These are phyloP conservation scores for Dioctria rufipes DNA, from an alignment of 2,888 invertebrate genomes.

Conservation along the genomic window DNA sequence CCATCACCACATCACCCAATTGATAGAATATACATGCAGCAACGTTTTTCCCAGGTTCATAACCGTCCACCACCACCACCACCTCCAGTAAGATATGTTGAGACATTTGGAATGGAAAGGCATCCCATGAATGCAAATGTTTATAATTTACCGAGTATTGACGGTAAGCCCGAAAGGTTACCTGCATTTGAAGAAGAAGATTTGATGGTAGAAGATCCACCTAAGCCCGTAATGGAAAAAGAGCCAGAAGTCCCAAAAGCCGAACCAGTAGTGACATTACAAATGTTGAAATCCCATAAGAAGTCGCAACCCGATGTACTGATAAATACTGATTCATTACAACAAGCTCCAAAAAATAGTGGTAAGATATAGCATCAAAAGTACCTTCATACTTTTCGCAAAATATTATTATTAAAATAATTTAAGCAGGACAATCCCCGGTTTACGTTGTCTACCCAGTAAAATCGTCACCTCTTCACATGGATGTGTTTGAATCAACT, in stretches of 20 bases:
- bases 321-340: background rate
- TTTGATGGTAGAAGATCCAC: slow-evolving; percentile 71
- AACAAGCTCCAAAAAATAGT: slow-evolving; percentile 15
- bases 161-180: slow-evolving; percentile 59
- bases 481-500: slow-evolving; percentile 68
- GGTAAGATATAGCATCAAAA: slow-evolving; percentile 19
- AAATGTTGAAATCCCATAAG: slow-evolving; percentile 78
- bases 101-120: slow-evolving; percentile 12
- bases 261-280: slow-evolving; percentile 77
- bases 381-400: background rate
- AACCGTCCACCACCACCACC: slow-evolving; percentile 50
- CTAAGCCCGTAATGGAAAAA: slow-evolving; percentile 68
- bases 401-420: slow-evolving; percentile 6
- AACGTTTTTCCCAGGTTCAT: slow-evolving; percentile 62
- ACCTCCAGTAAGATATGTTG: slow-evolving; percentile 35
- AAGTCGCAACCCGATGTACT: slow-evolving; percentile 64
- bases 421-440: slow-evolving; percentile 64
- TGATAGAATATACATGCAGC: slow-evolving; percentile 65
- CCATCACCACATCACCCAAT: slow-evolving; percentile 64
- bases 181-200: slow-evolving; percentile 68
- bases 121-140: slow-evolving; percentile 18
- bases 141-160: slow-evolving; percentile 1
- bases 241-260: slow-evolving; percentile 67
- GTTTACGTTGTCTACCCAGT: slow-evolving; percentile 77
- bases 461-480: slow-evolving; percentile 72